phyloP scores from a whole-genome alignment of 2,797 vertebrate genomes.

The Pterois miles region DNA sequence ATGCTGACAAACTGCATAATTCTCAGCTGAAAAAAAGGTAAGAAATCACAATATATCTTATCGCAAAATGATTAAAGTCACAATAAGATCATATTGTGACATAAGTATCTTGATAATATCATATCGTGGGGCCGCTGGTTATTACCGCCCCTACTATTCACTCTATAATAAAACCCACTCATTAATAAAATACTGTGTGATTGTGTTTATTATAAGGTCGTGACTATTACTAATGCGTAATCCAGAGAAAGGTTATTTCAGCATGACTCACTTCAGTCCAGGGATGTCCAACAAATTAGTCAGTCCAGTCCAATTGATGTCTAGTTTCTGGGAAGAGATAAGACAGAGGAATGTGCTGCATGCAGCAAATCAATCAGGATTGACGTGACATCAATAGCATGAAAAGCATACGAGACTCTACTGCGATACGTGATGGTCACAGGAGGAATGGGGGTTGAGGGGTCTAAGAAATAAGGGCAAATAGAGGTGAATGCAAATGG shows the following conservation, averaged over 20 bases:
- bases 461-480: slow-evolving; percentile 19
- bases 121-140: no score
- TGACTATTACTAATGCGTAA: not conserved
- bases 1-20: no score
- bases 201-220: not conserved
- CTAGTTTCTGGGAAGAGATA: slow-evolving; percentile 83
- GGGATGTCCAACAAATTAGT: slow-evolving; percentile 95
- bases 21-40: no score
- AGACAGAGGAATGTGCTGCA: slow-evolving; percentile 2
- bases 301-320: slow-evolving; percentile 96
- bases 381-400: slow-evolving; percentile 51
- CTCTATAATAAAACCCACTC: not conserved
- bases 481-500: slow-evolving; percentile 37
- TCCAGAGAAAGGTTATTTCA: not conserved
- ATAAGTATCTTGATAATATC: no score
- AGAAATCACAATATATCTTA: no score
- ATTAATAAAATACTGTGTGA: no score
- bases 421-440: slow-evolving; percentile 11
- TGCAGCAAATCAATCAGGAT: slow-evolving; percentile 30
- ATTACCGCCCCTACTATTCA: no score
- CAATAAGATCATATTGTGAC: no score
- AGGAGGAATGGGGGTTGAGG: slow-evolving; percentile 8
- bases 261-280: slow-evolving; percentile 89
- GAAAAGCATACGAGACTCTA: not conserved
- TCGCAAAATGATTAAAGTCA: no score